phyloP scores from a whole-genome alignment of 2,797 vertebrate species.

The Poecilia velifera region DNA sequence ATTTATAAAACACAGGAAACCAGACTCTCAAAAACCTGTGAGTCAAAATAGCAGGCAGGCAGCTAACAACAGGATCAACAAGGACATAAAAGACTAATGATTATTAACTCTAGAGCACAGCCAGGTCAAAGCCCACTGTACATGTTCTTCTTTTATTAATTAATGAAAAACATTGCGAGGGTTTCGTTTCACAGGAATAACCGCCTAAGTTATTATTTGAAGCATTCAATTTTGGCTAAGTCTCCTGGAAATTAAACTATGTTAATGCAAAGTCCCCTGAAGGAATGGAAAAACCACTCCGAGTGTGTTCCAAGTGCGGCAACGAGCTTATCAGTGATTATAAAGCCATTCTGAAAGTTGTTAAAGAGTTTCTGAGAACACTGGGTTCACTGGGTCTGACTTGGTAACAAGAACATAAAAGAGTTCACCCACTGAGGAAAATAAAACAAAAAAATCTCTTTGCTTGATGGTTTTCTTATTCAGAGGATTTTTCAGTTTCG shows the following conservation, averaged over 20 bases:
- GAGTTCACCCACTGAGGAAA: background rate
- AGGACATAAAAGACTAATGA: constrained; percentile 50
- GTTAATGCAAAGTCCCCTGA: background rate
- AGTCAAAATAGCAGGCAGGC: constrained; percentile 13
- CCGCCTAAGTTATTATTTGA: background rate
- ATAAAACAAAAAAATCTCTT: constrained; percentile 5
- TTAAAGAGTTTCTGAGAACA: constrained; percentile 59
- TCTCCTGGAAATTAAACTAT: background rate
- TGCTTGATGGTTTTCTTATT: background rate
- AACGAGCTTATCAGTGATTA: constrained; percentile 19
- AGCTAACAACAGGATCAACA: constrained; percentile 51
- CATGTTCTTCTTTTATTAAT: background rate
- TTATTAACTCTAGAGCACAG: constrained; percentile 49
- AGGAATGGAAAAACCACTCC: background rate
- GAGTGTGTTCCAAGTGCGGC: constrained; percentile 7
- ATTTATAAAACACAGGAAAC: background rate
- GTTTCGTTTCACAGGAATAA: background rate
- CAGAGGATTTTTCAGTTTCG: background rate
- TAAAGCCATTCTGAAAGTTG: constrained; percentile 60
- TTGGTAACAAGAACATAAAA: constrained; percentile 13
- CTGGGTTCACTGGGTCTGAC: constrained; percentile 18
- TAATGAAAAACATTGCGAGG: background rate
- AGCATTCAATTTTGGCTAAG: background rate
- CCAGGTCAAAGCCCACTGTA: constrained; percentile 14
- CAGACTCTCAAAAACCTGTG: constrained; percentile 39